Percentiles rank a stretch among this genome's conserved stretches.
Conservation (phyloP, 2,888 invertebrate species). For the Lucinisca nassula region DNA sequence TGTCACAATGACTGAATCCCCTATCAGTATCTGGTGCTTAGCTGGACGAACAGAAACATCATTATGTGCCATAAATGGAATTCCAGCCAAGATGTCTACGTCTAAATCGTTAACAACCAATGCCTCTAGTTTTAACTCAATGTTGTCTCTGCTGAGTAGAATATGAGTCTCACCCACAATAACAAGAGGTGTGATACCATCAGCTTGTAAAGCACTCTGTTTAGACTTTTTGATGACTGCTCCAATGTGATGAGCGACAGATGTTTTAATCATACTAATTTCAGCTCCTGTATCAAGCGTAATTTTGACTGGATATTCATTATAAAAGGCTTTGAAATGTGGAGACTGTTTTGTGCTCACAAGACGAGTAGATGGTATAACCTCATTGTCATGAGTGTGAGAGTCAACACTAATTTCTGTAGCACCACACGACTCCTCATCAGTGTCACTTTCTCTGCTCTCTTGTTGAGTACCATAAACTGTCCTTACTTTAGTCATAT, state of each 20-base stretch:
- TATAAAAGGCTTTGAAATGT: conserved; percentile 6
- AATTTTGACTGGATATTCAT: conserved; percentile 2
- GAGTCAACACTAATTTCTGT: background rate
- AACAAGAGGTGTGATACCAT: conserved; percentile 24
- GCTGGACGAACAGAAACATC: conserved; percentile 59
- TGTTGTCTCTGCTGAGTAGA: background rate
- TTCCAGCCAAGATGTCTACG: conserved; percentile 54
- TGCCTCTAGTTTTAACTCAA: background rate
- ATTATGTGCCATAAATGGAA: conserved; percentile 62
- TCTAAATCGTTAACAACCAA: conserved; percentile 33
- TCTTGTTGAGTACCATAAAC: background rate
- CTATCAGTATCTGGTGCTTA: conserved; percentile 40
- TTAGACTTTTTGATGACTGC: background rate
- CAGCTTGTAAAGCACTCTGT: conserved; percentile 32
- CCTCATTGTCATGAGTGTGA: background rate
- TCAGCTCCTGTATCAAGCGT: background rate
- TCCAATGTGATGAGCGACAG: conserved; percentile 29
- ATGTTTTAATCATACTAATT: too few relatives aligned
- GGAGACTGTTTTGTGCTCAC: conserved; percentile 47
- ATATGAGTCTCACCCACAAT: conserved; percentile 21
- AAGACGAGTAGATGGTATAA: conserved; percentile 3
- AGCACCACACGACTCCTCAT: background rate
- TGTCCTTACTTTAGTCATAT: background rate
- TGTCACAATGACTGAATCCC: background rate
- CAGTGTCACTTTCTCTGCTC: background rate